Evolutionary conservation across 2,113 vertebrate genomes (phyloP).

Genomic region (Rhea americana): DNA sequence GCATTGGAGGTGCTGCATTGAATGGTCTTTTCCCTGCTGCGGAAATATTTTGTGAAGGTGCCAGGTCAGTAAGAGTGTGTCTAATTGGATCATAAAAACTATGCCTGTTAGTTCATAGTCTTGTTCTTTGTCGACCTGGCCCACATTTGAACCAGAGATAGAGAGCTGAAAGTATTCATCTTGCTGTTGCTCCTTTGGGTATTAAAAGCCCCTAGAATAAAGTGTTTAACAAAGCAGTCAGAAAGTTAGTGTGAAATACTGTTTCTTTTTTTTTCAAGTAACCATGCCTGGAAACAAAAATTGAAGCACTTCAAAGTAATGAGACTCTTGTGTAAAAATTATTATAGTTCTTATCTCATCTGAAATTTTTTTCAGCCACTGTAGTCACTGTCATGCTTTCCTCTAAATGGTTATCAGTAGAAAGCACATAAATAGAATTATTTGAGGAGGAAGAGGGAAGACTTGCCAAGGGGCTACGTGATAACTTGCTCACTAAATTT

Average conservation of each 20-base stretch:
- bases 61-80: neutral
- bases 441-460: neutral
- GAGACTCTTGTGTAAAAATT: neutral
- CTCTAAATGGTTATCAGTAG: neutral
- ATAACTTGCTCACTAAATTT: slow-evolving; percentile 31
- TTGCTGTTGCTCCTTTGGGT: neutral
- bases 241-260: neutral
- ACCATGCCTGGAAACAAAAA: neutral
- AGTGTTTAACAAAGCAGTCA: neutral
- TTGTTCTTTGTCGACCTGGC: neutral
- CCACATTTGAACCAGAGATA: neutral
- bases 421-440: neutral
- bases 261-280: neutral
- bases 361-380: neutral
- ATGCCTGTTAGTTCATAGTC: neutral
- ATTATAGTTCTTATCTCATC: neutral
- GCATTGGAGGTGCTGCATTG: neutral
- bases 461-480: slow-evolving; percentile 10
- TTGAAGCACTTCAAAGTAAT: neutral
- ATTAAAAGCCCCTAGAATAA: neutral
- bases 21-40: neutral
- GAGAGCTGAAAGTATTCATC: neutral
- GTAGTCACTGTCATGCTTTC: neutral
- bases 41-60: neutral
- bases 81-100: neutral